Base-by-base conservation (phyloP, 2,888 invertebrate species). In the Leistus spinibarbis region DNA sequence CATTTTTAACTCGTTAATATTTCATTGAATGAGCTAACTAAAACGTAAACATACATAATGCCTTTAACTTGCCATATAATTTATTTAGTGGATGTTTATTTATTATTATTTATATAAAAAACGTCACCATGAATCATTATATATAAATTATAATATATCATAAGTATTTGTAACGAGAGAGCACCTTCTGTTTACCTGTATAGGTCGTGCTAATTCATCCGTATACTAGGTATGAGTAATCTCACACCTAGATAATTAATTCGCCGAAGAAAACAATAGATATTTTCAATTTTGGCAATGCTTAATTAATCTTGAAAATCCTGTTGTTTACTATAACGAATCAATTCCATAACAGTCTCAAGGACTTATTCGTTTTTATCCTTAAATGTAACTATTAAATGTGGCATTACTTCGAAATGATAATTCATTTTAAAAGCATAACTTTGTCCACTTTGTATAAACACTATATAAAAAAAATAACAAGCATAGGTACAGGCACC, bases 181-280 rank as follows among this genome's bases (percentile, higher is more conserved):
- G 13, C 40, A 13, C 2, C 13, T 40, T 5, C 13, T 40, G 40
- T 40, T 40, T 40, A 71, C 71, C 19, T 22, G 22, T 5, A 65
- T 71, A 65, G 65, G 64, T 71, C 56, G 71, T 71, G 71, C 56
- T 64, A 64, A 65, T 71, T 71, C 54, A n/a, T n/a, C n/a, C n/a
- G n/a, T n/a, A n/a, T n/a, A n/a, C n/a, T n/a, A n/a, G n/a, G n/a
- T n/a, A n/a, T n/a, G 65, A 71, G 71, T 65, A 71, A 64, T 54
- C 65, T 71, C 65, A 71, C 56, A 65, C 64, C 65, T 54, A 54
- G 27, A 22, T 19, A 70, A 62, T 65, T 56, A 71, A 54, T 65
- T 40, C 64, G 17, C 13, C 65, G 64, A 23, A 71, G 56, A 65
- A 23, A 17, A 69, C 19, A 63, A 63, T n/a, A 16, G 57, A 40